Base-by-base conservation (phyloP, 1,140 invertebrate species). In the Schlechtendalia chinensis region DNA sequence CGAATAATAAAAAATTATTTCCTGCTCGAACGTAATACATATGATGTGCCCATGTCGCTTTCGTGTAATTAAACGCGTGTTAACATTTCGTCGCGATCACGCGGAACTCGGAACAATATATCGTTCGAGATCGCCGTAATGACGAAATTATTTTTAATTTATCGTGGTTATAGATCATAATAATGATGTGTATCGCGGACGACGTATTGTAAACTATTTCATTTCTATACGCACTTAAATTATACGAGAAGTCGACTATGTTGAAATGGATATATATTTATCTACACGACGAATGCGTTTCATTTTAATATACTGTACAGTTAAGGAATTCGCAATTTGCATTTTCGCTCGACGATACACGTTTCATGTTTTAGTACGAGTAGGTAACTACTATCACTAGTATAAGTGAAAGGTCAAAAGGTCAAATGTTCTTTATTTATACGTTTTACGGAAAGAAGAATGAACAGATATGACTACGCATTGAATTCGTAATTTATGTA, bases 391-490 rank as follows among this genome's bases (percentile, higher is more conserved):
- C 63, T 67, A 45, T 45, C 63, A 67, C 39, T 45, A 22, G n/a
- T 67, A 67, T 67, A n/a, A 67, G n/a, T 19, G 22, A 22, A 47
- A 69, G 65, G 65, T 69, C 39, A 69, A 69, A 69, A 69, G 65
- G 39, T 69, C 65, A 69, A 12, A 50, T 47, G n/a, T 69, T 69
- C 45, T 69, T 45, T 69, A 22, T 47, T 50, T 50, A 8, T 39
- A 39, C 32, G 32, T 39, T 67, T 67, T 22, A 67, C 22, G n/a
- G 39, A 67, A 39, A 32, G n/a, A n/a, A n/a, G n/a, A n/a, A n/a
- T n/a, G n/a, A n/a, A n/a, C n/a, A n/a, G 14, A 45, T 67, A 22
- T 58, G 63, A 67, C 22, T 67, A 67, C 19, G 29, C 6, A n/a
- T 67, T 67, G 0, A 67, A 67, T 45, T 67, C 22, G n/a, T n/a